A percentile compares a stretch with the other conserved stretches of the same genome.
phyloP scores from a whole-genome alignment of 2,113 vertebrate species.

The Peucedramus taeniatus region DNA sequence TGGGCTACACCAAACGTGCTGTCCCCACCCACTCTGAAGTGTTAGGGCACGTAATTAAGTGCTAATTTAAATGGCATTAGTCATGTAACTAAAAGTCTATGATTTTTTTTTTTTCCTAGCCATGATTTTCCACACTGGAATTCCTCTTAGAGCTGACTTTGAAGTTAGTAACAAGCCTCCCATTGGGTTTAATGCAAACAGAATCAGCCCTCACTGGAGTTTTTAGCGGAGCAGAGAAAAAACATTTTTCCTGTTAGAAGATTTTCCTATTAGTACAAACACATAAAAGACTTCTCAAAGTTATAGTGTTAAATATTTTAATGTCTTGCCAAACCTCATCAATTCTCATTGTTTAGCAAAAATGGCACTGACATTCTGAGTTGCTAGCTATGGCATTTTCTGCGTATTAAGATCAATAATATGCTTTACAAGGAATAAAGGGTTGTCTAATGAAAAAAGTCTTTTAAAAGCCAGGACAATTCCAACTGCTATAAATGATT shows the following conservation, averaged over 20 bases:
- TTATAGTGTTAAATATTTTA: conserved; percentile 40
- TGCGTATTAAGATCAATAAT: conserved; percentile 51
- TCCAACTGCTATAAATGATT: conserved; percentile 11
- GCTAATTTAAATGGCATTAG: neutral
- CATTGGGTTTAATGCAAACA: neutral
- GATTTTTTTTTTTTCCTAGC: neutral
- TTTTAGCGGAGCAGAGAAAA: neutral
- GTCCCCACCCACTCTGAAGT: neutral
- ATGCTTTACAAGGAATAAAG: conserved; percentile 26
- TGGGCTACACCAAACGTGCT: neutral
- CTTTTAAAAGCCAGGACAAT: conserved; percentile 37
- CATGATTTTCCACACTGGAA: neutral
- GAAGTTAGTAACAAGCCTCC: neutral
- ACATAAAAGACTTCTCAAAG: conserved; percentile 35
- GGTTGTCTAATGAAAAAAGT: conserved; percentile 28
- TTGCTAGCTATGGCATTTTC: conserved; percentile 25
- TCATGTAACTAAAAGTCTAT: neutral
- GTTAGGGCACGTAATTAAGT: neutral
- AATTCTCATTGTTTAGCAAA: conserved; percentile 48
- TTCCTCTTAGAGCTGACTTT: conserved; percentile 11
- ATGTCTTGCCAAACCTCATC: conserved; percentile 54
- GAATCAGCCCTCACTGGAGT: neutral
- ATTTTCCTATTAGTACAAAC: conserved; percentile 25
- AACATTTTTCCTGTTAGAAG: conserved; percentile 43
- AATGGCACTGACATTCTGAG: neutral